A percentile compares a stretch with the other conserved stretches of the same genome.
Evolutionary conservation across 2,888 invertebrate genomes (phyloP).

Genomic region (Trichopoda pennipes): DNA sequence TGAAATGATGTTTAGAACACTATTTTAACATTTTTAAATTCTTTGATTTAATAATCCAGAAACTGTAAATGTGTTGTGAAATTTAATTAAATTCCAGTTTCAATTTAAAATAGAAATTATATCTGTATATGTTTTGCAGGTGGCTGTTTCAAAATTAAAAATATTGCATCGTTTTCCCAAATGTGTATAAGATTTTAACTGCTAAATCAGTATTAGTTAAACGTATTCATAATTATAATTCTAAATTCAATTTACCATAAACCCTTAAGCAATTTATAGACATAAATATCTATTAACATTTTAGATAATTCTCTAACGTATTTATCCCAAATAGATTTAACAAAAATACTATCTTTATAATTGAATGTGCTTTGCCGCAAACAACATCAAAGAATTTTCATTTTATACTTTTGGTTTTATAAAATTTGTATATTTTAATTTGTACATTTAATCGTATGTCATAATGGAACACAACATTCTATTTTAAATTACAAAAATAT

Average conservation of each 20-base stretch:
- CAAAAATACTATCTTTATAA: slow-evolving; percentile 21
- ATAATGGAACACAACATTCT: slow-evolving; percentile 28
- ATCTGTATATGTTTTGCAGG: too few relatives aligned
- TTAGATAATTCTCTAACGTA: slow-evolving; percentile 14
- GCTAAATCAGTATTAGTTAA: too few relatives aligned
- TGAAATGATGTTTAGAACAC: too few relatives aligned
- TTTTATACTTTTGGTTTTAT: slow-evolving; percentile 7
- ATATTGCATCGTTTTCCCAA: too few relatives aligned
- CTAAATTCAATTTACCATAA: slow-evolving; percentile 22
- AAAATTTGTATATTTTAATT: slow-evolving; percentile 1
- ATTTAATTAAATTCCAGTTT: too few relatives aligned
- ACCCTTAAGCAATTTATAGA: slow-evolving; percentile 16
- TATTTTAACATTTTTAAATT: too few relatives aligned
- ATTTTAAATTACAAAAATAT: slow-evolving; percentile 10
- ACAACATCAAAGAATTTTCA: slow-evolving; percentile 39
- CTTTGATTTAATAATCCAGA: too few relatives aligned
- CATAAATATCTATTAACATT: slow-evolving; percentile 18
- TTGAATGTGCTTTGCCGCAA: slow-evolving; percentile 25
- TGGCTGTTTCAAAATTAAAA: too few relatives aligned
- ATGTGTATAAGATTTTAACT: too few relatives aligned
- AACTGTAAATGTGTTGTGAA: too few relatives aligned
- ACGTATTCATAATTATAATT: slow-evolving; percentile 11
- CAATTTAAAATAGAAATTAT: too few relatives aligned
- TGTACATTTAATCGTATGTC: neutral
- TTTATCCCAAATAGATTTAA: slow-evolving; percentile 27